Percentiles rank a stretch among this genome's conserved stretches.
Evolutionary conservation across 2,113 vertebrate species (phyloP).

Genomic region (Tonatia bakeri): DNA sequence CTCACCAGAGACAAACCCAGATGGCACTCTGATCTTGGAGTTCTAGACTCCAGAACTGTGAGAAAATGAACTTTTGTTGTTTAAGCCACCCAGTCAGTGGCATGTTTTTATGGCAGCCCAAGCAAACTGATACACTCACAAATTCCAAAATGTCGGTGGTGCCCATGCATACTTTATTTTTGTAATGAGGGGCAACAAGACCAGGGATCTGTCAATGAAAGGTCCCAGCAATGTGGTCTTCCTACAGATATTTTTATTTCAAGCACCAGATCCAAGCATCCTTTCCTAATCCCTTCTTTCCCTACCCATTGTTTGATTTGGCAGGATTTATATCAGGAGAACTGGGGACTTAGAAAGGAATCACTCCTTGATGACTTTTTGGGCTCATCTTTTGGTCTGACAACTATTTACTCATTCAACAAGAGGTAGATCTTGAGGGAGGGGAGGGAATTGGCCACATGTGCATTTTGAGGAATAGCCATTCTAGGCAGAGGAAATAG

Average conservation of each 20-base stretch:
- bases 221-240: not conserved
- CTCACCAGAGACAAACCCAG: too few species aligned
- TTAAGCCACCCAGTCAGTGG: too few species aligned
- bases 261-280: not conserved
- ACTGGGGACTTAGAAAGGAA: not conserved
- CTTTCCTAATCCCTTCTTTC: not conserved
- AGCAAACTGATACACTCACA: not conserved
- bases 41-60: too few species aligned
- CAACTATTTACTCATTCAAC: not conserved
- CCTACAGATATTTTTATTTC: not conserved
- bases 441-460: not conserved
- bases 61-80: not conserved
- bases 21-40: too few species aligned
- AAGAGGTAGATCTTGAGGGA: not conserved
- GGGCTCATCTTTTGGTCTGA: not conserved
- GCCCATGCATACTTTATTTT: not conserved
- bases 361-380: not conserved
- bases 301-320: not conserved
- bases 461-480: not conserved
- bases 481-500: not conserved
- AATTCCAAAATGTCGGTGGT: not conserved
- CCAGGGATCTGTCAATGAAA: not conserved
- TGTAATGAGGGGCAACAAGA: not conserved
- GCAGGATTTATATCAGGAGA: not conserved
- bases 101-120: too few species aligned